Percentiles rank a stretch among this genome's conserved stretches.
phyloP scores from a whole-genome alignment of 2,888 invertebrate species.

The Cataglyphis altisquamis region DNA sequence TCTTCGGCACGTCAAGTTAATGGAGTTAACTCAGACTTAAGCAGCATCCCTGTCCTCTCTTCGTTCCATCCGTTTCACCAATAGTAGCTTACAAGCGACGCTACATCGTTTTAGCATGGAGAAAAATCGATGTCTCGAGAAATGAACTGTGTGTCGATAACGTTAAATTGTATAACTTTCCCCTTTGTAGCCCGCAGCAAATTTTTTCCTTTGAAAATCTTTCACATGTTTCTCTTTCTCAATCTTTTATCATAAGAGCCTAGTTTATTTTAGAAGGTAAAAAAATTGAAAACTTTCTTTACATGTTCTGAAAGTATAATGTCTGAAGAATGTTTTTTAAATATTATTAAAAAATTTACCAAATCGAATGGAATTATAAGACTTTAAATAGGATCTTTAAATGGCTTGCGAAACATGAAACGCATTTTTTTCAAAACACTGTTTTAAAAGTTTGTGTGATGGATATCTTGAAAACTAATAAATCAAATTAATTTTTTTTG shows the following conservation, averaged over 20 bases:
- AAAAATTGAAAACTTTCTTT: too few relatives aligned
- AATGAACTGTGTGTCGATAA: neutral
- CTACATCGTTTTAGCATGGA: conserved; percentile 28
- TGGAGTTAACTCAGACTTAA: conserved; percentile 73
- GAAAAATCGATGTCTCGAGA: conserved; percentile 19
- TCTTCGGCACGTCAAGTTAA: conserved; percentile 68
- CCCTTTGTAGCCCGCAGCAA: neutral
- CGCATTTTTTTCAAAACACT: too few relatives aligned
- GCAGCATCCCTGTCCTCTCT: conserved; percentile 54
- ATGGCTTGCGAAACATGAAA: too few relatives aligned
- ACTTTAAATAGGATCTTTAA: too few relatives aligned
- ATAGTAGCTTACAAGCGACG: neutral
- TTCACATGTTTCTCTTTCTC: neutral
- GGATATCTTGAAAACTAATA: too few relatives aligned
- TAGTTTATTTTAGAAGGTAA: too few relatives aligned
- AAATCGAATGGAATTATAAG: too few relatives aligned
- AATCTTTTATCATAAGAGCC: neutral
- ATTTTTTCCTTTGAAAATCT: neutral
- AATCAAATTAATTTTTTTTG: too few relatives aligned
- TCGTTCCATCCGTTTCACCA: conserved; percentile 36
- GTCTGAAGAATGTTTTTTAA: too few relatives aligned
- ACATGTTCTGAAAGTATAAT: too few relatives aligned
- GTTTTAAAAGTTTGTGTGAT: too few relatives aligned
- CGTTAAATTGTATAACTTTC: neutral
- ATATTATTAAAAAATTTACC: too few relatives aligned